Evolutionary conservation across 1,140 invertebrate species (phyloP), one percentile per base, ranked within the genome.

Genomic region (Zaprionus taronus): DNA sequence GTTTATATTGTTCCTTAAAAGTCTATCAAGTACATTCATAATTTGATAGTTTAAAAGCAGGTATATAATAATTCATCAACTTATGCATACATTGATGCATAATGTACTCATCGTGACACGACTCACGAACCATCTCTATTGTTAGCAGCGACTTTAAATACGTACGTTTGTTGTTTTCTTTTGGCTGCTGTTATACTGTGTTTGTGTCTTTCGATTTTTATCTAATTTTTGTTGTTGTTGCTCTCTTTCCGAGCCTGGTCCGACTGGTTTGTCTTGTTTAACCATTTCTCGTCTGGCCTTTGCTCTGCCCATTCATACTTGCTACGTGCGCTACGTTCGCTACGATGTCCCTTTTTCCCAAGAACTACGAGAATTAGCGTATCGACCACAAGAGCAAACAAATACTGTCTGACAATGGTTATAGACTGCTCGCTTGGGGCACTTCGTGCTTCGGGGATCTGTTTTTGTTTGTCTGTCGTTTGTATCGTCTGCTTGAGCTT

Each of bases 291-390:
- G 58, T 71, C 47, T 47, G 20, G 55, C 22, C 34, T 53, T 65
- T 28, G 49, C 63, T 34, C 61, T 61, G 38, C 36, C 81, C 85
- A 85, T 89, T 89, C 83, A 91, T 86, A 78, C 86, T 85, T 91
- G 77, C 80, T 91, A 85, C 79, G 78, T 81, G 79, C 67, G 72
- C 79, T 63, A 64, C 47, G 22, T 68, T 80, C 56, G 41, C 31
- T 31, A 44, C 28, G 51, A 56, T 79, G 68, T 77, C 69, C 81
- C 80, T 85, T 90, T 81, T 86, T 85, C 84, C 56, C 57, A 55
- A 65, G 83, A 90, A 90, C 79, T 85, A 90, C 79, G 80, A 81
- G 90, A 90, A 90, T 90, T 90, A 90, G 85, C 85, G 85, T 90
- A 90, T 89, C 81, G 85, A 90, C 85, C 85, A 90, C 81, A 90